These are phyloP conservation scores for Sclerurus mexicanus DNA, from an alignment of 2,113 vertebrate genomes.

Conservation along the genomic window DNA sequence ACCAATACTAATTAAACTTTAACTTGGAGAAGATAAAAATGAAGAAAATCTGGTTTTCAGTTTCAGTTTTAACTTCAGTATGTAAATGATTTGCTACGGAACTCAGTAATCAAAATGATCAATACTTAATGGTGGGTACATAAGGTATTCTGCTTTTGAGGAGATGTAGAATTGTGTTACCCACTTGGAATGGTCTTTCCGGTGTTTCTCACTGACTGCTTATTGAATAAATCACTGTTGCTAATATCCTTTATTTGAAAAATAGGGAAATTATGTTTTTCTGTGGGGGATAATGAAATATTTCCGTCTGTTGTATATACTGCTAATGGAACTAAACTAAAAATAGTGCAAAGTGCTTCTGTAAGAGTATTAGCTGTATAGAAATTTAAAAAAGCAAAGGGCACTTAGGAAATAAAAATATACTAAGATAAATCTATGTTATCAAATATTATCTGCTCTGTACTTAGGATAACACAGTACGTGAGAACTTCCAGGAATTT, in stretches of 20 bases:
- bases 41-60: neutral
- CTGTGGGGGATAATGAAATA: neutral
- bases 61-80: neutral
- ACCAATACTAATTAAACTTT: neutral
- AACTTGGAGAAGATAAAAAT: neutral
- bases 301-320: neutral
- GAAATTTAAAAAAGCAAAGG: neutral
- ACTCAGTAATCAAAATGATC: neutral
- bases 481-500: conserved; percentile 96
- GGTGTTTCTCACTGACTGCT: neutral
- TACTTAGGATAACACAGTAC: conserved; percentile 81
- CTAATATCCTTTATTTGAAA: neutral
- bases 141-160: neutral
- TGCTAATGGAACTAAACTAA: neutral
- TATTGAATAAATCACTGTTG: neutral
- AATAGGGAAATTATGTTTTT: neutral
- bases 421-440: neutral
- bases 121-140: neutral
- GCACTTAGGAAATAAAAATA: neutral
- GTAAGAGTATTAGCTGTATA: neutral
- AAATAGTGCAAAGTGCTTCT: neutral
- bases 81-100: neutral
- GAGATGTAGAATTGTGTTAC: neutral
- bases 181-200: neutral
- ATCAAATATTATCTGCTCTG: neutral